Evolutionary conservation across 2,797 vertebrate genomes (phyloP), one percentile per base, ranked within the genome.

Genomic region (Intellagama lesueurii): DNA sequence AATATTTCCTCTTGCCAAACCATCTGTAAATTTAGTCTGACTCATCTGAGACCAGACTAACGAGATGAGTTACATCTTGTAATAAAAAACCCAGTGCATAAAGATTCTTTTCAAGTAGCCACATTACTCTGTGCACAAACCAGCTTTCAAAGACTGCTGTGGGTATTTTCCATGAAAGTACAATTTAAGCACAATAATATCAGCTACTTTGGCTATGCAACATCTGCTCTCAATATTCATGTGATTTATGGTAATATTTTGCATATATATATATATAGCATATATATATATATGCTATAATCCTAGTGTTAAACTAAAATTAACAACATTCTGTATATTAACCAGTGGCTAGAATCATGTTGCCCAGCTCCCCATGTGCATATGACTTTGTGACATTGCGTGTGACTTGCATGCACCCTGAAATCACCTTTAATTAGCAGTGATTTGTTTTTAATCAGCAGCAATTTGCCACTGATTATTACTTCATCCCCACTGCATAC

Each of bases 151-250:
- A 93, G 91, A 92, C 92, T 26, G 24, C 52, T 35, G 64, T 16
- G 83, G 92, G 92, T 89, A 0, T 87, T 93, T 93, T 94, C 93
- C 92, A 88, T 88, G 91, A 91, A 93, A 93, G 84, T 87, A 72
- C 81, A 88, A 86, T 30, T 84, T 14, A 87, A 91, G 93, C 91
- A 92, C 0, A 0, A 70, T 66, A 94, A 94, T 94, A 91, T 92
- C 8, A 3, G n/a, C 91, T 70, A 44, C 91, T 0, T 35, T 77
- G 76, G 47, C 47, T 77, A 14, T 40, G 11, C 78, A 87, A 93
- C 95, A 94, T 96, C 95, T 97, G 96, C 88, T 96, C 91, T 68
- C 1, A 0, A 70, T 92, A 94, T 95, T 32, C 93, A 89, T 35
- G 0, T 83, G 91, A 95, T 94, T 95, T 93, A 94, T 90, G 73